Evolutionary conservation across 1,140 invertebrate species (phyloP), one percentile per base, ranked within the genome.

Genomic region (Heliconius himera): DNA sequence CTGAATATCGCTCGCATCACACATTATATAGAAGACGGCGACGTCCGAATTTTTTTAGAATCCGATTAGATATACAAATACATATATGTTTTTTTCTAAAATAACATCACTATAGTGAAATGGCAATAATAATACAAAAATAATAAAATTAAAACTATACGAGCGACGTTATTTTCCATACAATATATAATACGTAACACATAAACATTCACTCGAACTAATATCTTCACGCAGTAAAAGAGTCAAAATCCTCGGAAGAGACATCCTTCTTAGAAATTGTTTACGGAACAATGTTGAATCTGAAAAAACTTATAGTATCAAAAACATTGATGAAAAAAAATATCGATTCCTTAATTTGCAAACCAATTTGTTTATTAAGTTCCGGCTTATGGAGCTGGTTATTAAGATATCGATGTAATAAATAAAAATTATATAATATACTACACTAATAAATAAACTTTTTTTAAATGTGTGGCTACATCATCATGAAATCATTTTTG

Each of bases 41-140:
- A 82, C 81, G 81, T 76, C 81, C 81, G 81, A 82, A 75, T 79
- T 79, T 41, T 29, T 36, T 77, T 22, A 66, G 9, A 66, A 66
- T 66, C 26, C 60, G 26, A 66, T 66, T 66, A 29, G 26, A 66
- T 29, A 66, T 16, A 29, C 16, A 41, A 36, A 36, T 29, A 77
- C 73, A 41, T 49, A 66, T 70, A 54, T 71, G n/a, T 56, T 71
- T 70, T 73, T 76, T 73, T 60, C 26, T 70, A 73, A 70, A 76
- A 72, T 38, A 80, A 76, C 8, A 73, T 60, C 70, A 73, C 70
- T 76, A 76, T 71, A 75, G 70, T 81, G 51, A 75, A 79, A 82
- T 82, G 81, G 81, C 77, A 82, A 76, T 60, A 82, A 76, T 60
- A 79, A 54, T 60, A 76, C 36, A 74, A 78, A 80, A 36, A 66